Conservation (phyloP, 2,113 vertebrate genomes). For the Rutilus rutilus region DNA sequence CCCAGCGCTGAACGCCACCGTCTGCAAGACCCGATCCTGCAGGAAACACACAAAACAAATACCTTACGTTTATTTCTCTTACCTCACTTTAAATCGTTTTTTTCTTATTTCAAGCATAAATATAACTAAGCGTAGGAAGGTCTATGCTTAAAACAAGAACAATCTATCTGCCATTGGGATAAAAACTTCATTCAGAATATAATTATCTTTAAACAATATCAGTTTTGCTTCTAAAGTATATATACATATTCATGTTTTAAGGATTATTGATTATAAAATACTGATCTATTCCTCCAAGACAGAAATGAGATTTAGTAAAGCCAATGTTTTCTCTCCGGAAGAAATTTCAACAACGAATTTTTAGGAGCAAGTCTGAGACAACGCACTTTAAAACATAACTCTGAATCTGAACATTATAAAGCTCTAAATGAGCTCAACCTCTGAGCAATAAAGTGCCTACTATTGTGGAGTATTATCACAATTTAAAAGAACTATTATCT, state of each 20-base stretch:
- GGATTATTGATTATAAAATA: too few relatives aligned
- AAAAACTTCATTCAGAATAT: background rate
- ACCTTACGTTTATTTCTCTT: background rate
- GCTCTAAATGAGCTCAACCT: too few relatives aligned
- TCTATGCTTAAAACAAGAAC: background rate
- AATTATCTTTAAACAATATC: background rate
- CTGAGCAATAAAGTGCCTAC: too few relatives aligned
- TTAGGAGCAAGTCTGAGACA: background rate
- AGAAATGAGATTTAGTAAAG: too few relatives aligned
- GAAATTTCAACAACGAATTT: background rate
- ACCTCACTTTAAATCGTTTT: background rate
- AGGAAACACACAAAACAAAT: background rate
- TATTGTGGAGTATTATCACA: background rate
- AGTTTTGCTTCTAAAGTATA: background rate
- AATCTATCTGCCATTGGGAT: too few relatives aligned
- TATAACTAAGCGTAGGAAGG: background rate
- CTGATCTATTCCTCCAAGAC: too few relatives aligned
- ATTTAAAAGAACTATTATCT: background rate
- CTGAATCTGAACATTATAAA: too few relatives aligned
- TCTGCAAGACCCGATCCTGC: slow-evolving; percentile 4
- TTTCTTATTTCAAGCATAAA: background rate
- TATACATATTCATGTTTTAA: too few relatives aligned
- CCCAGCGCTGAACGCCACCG: slow-evolving; percentile 27
- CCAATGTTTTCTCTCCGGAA: too few relatives aligned
- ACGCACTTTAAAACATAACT: too few relatives aligned